Evolutionary conservation across 2,888 invertebrate genomes (phyloP).

Genomic region (Lissonota sp.): DNA sequence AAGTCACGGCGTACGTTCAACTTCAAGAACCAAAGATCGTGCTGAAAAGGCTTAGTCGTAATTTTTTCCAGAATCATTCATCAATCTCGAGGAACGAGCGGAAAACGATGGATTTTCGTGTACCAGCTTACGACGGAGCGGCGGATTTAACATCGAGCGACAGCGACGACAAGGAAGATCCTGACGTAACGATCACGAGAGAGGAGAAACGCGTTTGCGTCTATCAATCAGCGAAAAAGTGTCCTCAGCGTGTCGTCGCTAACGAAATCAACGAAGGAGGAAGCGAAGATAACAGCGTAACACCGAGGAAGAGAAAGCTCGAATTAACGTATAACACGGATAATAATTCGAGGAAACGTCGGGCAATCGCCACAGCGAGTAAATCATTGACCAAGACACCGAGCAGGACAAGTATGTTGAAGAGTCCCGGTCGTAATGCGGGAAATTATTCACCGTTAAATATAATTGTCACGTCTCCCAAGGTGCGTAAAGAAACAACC

Average conservation of each 20-base stretch:
- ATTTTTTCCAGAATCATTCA: constrained; percentile 43
- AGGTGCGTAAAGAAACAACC: constrained; percentile 64
- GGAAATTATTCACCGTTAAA: constrained; percentile 78
- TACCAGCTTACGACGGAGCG: constrained; percentile 77
- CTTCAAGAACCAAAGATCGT: constrained; percentile 58
- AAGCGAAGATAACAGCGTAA: constrained; percentile 48
- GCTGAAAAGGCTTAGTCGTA: constrained; percentile 59
- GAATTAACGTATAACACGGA: constrained; percentile 13
- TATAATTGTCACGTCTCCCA: constrained; percentile 78
- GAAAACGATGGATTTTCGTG: not conserved
- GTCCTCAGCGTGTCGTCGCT: too few species aligned
- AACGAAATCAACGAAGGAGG: constrained; percentile 15
- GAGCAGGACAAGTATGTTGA: constrained; percentile 65
- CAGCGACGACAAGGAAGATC: constrained; percentile 66
- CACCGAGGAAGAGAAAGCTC: constrained; percentile 73
- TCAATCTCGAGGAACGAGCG: too few species aligned
- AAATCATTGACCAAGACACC: constrained; percentile 48
- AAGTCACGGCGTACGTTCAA: constrained; percentile 18
- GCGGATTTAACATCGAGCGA: constrained; percentile 71
- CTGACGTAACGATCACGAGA: constrained; percentile 72
- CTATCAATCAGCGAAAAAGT: constrained; percentile 67
- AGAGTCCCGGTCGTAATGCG: constrained; percentile 71
- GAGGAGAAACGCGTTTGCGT: constrained; percentile 75
- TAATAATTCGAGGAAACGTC: constrained; percentile 61
- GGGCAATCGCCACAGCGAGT: constrained; percentile 30